Base-by-base conservation (phyloP, 1,140 invertebrate species). In the Atta colombica region DNA sequence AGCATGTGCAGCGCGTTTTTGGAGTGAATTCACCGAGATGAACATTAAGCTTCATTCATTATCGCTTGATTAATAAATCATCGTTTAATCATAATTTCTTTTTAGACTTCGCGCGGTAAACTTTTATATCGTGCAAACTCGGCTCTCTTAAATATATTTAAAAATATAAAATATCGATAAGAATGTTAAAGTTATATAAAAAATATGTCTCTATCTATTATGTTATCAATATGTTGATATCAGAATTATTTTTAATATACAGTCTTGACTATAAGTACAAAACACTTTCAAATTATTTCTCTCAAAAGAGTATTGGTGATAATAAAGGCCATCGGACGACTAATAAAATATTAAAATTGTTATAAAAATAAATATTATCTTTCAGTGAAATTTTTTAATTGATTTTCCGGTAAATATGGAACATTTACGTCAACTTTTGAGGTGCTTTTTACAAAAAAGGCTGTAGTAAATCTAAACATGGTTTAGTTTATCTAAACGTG, bases 31-130 rank as follows among this genome's bases (percentile, higher is more conserved):
- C n/a, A 31, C 16, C 16, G 39, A 74, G 39, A 84, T 51, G 51
- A 55, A 18, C 55, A 39, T 84, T 49, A 53, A 49, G 68, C 39
- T 28, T 12, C 55, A 25, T 78, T 77, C 65, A 71, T 39, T 82
- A n/a, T 51, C 55, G 80, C 28, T 63, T 75, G 49, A 84, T 84
- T 75, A 84, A 84, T 74, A 63, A 61, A 84, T 21, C 25, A 61
- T 25, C 4, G 39, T 8, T 74, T 31, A 61, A 60, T 74, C 49
- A 75, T 31, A 45, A 71, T 45, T 80, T 71, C 55, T 39, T 31
- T 58, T 78, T 31, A 69, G 66, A 69, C n/a, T 69, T 51, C 14
- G 58, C 58, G 25, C 8, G n/a, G 3, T 35, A 78, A 65, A 61
- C 31, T 51, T 53, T 35, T 68, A 39, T 58, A 58, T 71, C 45